These are phyloP conservation scores for Eidolon dupreanum DNA, from an alignment of 2,797 vertebrate species.

Conservation along the genomic window DNA sequence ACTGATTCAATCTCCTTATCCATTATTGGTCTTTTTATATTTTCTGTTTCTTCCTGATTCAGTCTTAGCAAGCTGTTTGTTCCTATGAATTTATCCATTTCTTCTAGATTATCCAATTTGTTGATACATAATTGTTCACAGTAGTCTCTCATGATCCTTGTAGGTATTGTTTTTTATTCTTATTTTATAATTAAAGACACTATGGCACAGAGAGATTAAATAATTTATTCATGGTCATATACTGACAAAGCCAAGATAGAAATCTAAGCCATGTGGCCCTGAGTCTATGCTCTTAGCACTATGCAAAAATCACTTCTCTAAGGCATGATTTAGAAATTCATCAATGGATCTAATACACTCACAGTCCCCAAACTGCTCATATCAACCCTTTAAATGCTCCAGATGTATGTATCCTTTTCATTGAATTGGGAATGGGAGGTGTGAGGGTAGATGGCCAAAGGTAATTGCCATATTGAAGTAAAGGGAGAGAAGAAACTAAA, in stretches of 20 bases:
- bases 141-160: background rate
- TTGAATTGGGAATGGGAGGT: background rate
- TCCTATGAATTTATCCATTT: background rate
- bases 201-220: background rate
- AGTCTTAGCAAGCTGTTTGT: background rate
- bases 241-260: background rate
- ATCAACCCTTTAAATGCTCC: background rate
- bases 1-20: background rate
- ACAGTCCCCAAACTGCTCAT: background rate
- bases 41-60: background rate
- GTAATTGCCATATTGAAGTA: background rate
- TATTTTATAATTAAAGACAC: constrained; percentile 7
- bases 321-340: background rate
- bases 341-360: background rate
- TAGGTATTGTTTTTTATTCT: background rate
- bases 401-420: background rate
- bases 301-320: background rate
- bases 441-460: background rate
- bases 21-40: background rate
- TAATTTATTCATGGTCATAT: background rate
- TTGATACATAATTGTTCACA: background rate
- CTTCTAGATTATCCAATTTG: background rate
- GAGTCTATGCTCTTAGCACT: background rate
- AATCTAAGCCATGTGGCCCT: background rate
- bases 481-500: background rate